Base-by-base conservation (phyloP, 2,113 vertebrate genomes). In the Trematocara variabile region DNA sequence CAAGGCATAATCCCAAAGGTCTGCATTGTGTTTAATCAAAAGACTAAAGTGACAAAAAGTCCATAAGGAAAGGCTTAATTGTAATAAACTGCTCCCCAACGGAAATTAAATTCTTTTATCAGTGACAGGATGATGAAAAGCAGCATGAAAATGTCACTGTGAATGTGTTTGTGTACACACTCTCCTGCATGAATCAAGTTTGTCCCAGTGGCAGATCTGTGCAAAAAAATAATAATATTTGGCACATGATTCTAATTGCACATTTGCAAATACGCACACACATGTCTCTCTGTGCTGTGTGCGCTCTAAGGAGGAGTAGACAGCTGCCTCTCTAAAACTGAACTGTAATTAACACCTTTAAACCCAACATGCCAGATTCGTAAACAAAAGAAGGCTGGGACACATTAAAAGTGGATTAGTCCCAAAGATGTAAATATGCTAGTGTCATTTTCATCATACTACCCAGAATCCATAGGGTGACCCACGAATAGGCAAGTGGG, bases 301-400 rank as follows among this genome's bases (percentile, higher is more conserved):
- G 79, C 55, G 39, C 58, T 88, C 81, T 73, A 14, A 68, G 68
- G 46, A 88, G 20, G 48, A 85, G 83, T 6, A 60, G 89, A 92
- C 94, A 94, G 94, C 94, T 95, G 94, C 81, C 86, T 84, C 86
- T 92, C 93, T 94, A 95, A 94, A 94, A 94, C 68, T 41, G 91
- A 92, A 78, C 82, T 52, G 75, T 88, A 95, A 95, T 95, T 93
- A 95, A 90, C 92, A 89, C 89, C 80, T 96, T 94, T 94, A 93
- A 95, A 95, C 79, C 80, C 86, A 82, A 89, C 91, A 85, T 86
- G 65, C 90, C 91, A 92, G 90, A 85, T 85, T 89, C 89, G 81
- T 84, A 90, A 95, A 94, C 94, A 94, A 94, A 94, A 92, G 91
- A 91, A 84, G 79, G 30, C 89, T 60, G 55, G 81, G 55, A 81